These are phyloP conservation scores for Gastracanthus pulcherrimus DNA, from an alignment of 2,888 invertebrate genomes.

Conservation along the genomic window DNA sequence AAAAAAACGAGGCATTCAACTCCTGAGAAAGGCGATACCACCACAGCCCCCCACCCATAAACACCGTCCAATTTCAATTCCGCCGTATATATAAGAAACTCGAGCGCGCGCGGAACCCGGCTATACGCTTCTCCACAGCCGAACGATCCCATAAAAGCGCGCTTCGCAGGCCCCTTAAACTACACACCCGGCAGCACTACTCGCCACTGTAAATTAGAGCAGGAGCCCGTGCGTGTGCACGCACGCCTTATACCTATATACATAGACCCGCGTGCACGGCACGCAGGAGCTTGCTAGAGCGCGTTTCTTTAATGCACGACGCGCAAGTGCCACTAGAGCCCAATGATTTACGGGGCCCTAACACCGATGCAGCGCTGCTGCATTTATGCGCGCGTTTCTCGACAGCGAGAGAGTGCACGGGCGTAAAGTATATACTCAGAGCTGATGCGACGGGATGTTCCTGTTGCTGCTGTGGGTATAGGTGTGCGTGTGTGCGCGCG, in stretches of 20 bases:
- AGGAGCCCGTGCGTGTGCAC: too few relatives aligned
- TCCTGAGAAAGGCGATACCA: background rate
- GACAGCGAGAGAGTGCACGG: too few relatives aligned
- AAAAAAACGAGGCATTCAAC: too few relatives aligned
- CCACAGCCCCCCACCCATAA: background rate
- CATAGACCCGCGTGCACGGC: background rate
- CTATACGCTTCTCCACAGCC: background rate
- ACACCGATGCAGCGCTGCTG: conserved; percentile 12
- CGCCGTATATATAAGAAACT: background rate
- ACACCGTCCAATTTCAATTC: background rate
- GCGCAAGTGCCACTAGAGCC: conserved; percentile 38
- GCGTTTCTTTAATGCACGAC: conserved; percentile 36
- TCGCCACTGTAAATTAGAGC: conserved; percentile 9
- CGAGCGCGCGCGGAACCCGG: background rate
- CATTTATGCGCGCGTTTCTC: conserved; percentile 21
- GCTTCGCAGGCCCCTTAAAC: background rate
- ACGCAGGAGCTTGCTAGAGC: background rate
- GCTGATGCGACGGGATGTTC: too few relatives aligned
- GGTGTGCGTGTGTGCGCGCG: too few relatives aligned
- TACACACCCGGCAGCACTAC: background rate
- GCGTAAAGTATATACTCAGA: too few relatives aligned
- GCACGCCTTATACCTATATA: background rate
- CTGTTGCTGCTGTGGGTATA: too few relatives aligned
- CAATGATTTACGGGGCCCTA: conserved; percentile 49
- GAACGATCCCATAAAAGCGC: background rate